Conservation (phyloP, 1,140 invertebrate genomes). For the Notospermus geniculatus region DNA sequence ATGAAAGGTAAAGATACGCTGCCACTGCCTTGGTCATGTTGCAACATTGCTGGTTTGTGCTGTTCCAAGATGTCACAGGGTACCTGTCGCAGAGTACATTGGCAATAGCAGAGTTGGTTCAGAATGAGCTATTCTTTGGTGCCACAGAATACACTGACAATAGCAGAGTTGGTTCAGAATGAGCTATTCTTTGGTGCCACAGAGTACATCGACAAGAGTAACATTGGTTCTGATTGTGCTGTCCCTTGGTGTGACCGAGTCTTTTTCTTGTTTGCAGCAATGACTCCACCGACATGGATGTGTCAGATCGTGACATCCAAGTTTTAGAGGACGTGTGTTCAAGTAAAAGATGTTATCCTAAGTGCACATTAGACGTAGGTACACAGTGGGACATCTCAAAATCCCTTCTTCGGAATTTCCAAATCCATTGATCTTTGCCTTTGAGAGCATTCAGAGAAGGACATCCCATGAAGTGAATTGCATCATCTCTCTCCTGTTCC, state of each 20-base stretch:
- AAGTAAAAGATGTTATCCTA: slow-evolving; percentile 61
- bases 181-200: too few relatives aligned
- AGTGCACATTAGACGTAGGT: slow-evolving; percentile 57
- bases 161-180: too few relatives aligned
- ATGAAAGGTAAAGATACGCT: slow-evolving; percentile 27
- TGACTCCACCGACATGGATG: slow-evolving; percentile 57
- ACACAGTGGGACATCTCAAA: neutral
- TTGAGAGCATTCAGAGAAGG: neutral
- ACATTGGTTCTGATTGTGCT: neutral
- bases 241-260: too few relatives aligned
- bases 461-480: neutral
- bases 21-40: neutral
- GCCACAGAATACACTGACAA: too few relatives aligned
- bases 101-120: too few relatives aligned
- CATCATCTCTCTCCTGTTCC: slow-evolving; percentile 42
- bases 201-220: too few relatives aligned
- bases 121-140: too few relatives aligned
- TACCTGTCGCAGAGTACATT: too few relatives aligned
- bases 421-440: neutral
- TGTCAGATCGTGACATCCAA: slow-evolving; percentile 75
- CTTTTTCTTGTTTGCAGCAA: slow-evolving; percentile 21
- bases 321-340: slow-evolving; percentile 73
- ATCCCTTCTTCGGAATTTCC: neutral
- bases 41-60: neutral
- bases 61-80: neutral